These are phyloP conservation scores for Apistogramma diplotaenia DNA, from an alignment of 2,113 vertebrate genomes.

Conservation along the genomic window DNA sequence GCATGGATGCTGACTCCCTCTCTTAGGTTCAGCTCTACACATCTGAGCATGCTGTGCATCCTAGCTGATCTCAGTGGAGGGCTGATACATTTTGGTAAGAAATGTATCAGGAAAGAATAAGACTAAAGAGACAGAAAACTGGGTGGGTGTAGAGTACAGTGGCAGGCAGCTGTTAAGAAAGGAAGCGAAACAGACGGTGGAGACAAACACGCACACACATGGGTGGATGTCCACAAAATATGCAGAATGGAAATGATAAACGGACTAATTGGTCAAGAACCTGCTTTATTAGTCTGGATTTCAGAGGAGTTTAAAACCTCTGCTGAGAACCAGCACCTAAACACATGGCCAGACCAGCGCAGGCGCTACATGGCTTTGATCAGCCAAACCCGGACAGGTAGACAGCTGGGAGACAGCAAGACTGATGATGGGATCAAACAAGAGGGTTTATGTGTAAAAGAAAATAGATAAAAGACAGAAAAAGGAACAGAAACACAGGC, in stretches of 20 bases:
- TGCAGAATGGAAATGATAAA: background rate
- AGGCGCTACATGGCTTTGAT: slow-evolving; percentile 56
- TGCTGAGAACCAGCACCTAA: slow-evolving; percentile 16
- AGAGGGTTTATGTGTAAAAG: background rate
- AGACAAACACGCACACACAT: background rate
- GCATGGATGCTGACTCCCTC: background rate
- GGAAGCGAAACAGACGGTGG: slow-evolving; percentile 29
- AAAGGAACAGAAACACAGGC: background rate
- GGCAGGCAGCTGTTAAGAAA: slow-evolving; percentile 14
- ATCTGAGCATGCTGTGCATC: background rate
- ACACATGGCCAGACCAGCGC: slow-evolving; percentile 16
- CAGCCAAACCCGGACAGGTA: slow-evolving; percentile 12
- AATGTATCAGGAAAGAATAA: background rate
- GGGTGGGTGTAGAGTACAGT: background rate
- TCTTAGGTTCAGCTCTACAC: background rate
- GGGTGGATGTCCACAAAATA: background rate
- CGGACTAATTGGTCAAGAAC: background rate
- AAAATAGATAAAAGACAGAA: slow-evolving; percentile 42
- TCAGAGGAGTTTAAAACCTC: background rate
- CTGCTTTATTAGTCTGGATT: background rate
- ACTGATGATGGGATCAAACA: slow-evolving; percentile 24
- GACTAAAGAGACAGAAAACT: background rate
- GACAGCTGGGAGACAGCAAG: slow-evolving; percentile 7
- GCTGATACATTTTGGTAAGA: background rate
- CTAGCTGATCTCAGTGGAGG: background rate